phyloP scores from a whole-genome alignment of 1,140 invertebrate genomes.

The Lucilia sericata region DNA sequence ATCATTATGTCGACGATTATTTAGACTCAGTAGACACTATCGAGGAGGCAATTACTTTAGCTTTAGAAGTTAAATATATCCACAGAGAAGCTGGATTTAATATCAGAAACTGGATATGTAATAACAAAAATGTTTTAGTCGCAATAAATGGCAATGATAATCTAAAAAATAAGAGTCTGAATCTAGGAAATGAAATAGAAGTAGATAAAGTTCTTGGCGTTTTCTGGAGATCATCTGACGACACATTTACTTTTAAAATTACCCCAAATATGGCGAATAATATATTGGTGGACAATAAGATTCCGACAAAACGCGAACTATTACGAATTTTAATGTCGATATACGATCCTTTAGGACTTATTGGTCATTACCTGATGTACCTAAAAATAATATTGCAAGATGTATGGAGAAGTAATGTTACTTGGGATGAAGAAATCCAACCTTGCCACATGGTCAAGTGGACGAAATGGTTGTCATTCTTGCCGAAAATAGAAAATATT shows the following conservation, averaged over 20 bases:
- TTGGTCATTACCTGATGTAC: constrained; percentile 9
- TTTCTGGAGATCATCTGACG: constrained; percentile 6
- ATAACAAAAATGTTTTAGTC: background rate
- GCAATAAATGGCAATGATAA: background rate
- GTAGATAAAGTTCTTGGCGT: background rate
- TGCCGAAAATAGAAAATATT: constrained; percentile 17
- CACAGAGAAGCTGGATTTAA: constrained; percentile 36
- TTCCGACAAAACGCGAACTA: background rate
- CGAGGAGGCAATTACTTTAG: constrained; percentile 50
- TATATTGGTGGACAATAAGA: background rate
- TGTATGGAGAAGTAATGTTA: background rate
- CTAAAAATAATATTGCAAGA: constrained; percentile 51
- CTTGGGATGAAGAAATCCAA: background rate
- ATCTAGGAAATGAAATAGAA: constrained; percentile 3
- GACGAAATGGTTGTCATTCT: constrained; percentile 18
- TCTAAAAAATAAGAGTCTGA: background rate
- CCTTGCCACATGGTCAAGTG: constrained; percentile 46
- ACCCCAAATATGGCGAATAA: background rate
- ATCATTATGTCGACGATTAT: constrained; percentile 66
- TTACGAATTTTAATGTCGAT: constrained; percentile 1
- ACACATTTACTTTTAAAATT: background rate
- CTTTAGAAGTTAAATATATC: constrained; percentile 15
- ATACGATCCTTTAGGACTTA: background rate
- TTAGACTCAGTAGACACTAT: constrained; percentile 55
- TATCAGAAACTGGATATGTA: constrained; percentile 18